Percentiles rank a stretch among this genome's conserved stretches.
Conservation (phyloP, 2,888 invertebrate genomes). For the Ypsolopha sequella region DNA sequence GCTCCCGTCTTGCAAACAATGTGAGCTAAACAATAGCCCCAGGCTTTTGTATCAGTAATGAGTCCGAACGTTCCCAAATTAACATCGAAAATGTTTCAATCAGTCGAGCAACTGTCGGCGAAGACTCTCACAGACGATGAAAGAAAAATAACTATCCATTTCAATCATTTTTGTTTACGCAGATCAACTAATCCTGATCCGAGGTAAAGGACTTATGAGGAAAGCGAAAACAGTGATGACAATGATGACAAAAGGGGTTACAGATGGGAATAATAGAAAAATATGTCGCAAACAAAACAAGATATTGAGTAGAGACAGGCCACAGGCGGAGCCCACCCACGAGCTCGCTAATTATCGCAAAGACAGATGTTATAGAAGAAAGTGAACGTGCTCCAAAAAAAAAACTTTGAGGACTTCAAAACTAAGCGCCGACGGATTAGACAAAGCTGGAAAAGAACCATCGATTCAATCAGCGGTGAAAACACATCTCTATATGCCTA, state of each 20-base stretch:
- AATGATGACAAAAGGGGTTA: slow-evolving; percentile 40
- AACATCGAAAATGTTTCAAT: neutral
- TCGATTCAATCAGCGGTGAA: slow-evolving; percentile 8
- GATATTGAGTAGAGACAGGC: slow-evolving; percentile 13
- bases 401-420: slow-evolving; percentile 54
- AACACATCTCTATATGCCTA: slow-evolving; percentile 9
- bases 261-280: slow-evolving; percentile 32
- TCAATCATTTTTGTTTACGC: slow-evolving; percentile 55
- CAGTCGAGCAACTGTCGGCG: slow-evolving; percentile 7
- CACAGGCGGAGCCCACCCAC: slow-evolving; percentile 48
- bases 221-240: slow-evolving; percentile 62
- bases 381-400: slow-evolving; percentile 49
- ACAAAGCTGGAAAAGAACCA: slow-evolving; percentile 13
- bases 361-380: slow-evolving; percentile 55
- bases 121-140: slow-evolving; percentile 5
- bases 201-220: slow-evolving; percentile 42
- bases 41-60: slow-evolving; percentile 33
- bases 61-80: slow-evolving; percentile 9
- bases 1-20: slow-evolving; percentile 22
- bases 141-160: slow-evolving; percentile 30
- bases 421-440: slow-evolving; percentile 64
- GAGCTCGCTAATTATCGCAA: slow-evolving; percentile 41
- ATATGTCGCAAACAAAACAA: slow-evolving; percentile 25
- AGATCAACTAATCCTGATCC: slow-evolving; percentile 9
- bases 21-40: slow-evolving; percentile 13